These are phyloP conservation scores for Cyanoliseus patagonus DNA, from an alignment of 2,113 vertebrate species.

Conservation along the genomic window DNA sequence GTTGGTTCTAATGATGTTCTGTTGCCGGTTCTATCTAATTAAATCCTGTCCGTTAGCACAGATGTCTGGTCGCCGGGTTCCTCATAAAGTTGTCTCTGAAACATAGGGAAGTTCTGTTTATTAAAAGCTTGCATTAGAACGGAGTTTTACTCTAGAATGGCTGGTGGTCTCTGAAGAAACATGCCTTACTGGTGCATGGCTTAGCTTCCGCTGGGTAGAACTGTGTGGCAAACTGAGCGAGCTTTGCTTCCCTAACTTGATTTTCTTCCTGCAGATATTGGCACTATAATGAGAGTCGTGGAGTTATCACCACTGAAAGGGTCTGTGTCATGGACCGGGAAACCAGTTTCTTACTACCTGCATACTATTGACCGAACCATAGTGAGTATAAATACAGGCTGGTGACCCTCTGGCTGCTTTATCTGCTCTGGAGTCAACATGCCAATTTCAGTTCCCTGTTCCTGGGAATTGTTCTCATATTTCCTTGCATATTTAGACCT, in stretches of 20 bases:
- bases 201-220: background rate
- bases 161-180: background rate
- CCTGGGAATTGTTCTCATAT: too few relatives aligned
- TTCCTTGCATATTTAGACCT: background rate
- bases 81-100: background rate
- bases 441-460: background rate
- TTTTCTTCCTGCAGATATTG: constrained; percentile 84
- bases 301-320: constrained; percentile 96
- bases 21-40: background rate
- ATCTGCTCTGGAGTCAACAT: background rate
- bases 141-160: background rate
- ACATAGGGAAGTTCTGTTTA: background rate
- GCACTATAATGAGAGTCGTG: constrained; percentile 99
- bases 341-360: constrained; percentile 98
- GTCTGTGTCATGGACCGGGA: constrained; percentile 98
- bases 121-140: background rate
- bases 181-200: background rate
- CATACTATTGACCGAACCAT: constrained; percentile 99
- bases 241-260: background rate
- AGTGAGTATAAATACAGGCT: constrained; percentile 78
- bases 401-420: background rate
- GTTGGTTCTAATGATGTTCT: background rate
- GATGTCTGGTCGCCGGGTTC: background rate
- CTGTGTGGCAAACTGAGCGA: background rate
- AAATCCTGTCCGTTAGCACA: background rate